Evolutionary conservation across 53 echinoderm and acorn worm genomes (phyloP).

Genomic region (Antedon mediterranea): DNA sequence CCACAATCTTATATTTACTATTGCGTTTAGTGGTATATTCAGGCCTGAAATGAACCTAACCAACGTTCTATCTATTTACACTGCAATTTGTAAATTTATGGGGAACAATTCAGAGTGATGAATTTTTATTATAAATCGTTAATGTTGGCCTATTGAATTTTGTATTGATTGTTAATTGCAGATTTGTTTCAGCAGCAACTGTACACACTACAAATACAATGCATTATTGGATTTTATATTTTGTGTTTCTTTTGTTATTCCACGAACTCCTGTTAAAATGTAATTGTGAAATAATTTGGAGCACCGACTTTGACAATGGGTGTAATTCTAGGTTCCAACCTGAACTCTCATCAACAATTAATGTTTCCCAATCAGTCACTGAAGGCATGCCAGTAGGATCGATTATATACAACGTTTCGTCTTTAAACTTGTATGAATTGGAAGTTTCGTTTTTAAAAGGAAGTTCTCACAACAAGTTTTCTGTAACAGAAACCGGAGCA

Average conservation of each 20-base stretch:
- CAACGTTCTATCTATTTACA: too few relatives aligned
- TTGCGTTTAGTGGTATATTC: too few relatives aligned
- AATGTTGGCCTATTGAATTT: too few relatives aligned
- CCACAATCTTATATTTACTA: too few relatives aligned
- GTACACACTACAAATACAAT: background rate
- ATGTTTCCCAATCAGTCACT: background rate
- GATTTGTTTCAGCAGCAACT: too few relatives aligned
- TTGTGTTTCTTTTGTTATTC: background rate
- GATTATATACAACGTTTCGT: background rate
- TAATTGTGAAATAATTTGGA: background rate
- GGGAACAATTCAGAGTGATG: too few relatives aligned
- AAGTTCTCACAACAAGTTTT: background rate
- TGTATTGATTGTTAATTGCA: too few relatives aligned
- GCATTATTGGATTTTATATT: background rate
- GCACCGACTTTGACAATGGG: background rate
- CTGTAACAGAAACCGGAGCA: background rate
- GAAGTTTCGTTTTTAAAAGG: background rate
- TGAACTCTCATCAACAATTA: background rate
- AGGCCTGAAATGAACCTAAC: too few relatives aligned
- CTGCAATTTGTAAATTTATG: too few relatives aligned
- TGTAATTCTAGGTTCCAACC: background rate
- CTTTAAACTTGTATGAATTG: background rate
- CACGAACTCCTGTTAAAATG: background rate
- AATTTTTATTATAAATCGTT: too few relatives aligned
- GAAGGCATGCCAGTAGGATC: background rate